Percentiles rank a stretch among this genome's conserved stretches.
Conservation (phyloP, 2,888 invertebrate species). For the Tipula unca region DNA sequence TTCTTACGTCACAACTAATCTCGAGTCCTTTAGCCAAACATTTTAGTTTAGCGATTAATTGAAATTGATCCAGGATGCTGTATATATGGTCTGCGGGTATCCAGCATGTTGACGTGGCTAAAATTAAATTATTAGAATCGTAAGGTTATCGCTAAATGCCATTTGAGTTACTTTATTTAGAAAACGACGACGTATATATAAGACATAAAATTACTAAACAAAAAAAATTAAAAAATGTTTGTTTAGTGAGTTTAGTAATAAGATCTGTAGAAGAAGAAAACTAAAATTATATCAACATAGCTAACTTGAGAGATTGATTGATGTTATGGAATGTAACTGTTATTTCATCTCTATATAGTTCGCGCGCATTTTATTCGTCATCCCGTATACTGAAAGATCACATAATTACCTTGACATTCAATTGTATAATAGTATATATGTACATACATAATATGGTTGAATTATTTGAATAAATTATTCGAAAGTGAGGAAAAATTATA, state of each 20-base stretch:
- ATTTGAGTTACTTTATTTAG: background rate
- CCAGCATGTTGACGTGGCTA: background rate
- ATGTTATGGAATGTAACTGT: background rate
- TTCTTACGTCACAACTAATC: background rate
- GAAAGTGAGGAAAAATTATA: background rate
- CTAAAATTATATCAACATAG: background rate
- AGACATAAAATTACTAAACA: background rate
- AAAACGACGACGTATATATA: background rate
- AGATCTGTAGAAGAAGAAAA: background rate
- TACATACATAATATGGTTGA: background rate
- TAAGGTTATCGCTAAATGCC: background rate
- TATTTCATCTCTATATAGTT: background rate
- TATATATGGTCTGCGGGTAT: background rate
- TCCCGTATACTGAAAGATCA: background rate
- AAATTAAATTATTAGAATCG: background rate
- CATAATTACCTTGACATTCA: background rate
- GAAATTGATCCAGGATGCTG: background rate
- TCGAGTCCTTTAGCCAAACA: background rate
- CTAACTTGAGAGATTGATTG: background rate
- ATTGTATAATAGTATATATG: background rate
- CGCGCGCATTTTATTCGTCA: background rate
- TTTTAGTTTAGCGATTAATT: background rate
- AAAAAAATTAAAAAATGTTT: background rate
- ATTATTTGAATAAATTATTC: background rate
- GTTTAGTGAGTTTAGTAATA: background rate